phyloP scores from a whole-genome alignment of 2,113 vertebrate species.

The Rhea pennata region DNA sequence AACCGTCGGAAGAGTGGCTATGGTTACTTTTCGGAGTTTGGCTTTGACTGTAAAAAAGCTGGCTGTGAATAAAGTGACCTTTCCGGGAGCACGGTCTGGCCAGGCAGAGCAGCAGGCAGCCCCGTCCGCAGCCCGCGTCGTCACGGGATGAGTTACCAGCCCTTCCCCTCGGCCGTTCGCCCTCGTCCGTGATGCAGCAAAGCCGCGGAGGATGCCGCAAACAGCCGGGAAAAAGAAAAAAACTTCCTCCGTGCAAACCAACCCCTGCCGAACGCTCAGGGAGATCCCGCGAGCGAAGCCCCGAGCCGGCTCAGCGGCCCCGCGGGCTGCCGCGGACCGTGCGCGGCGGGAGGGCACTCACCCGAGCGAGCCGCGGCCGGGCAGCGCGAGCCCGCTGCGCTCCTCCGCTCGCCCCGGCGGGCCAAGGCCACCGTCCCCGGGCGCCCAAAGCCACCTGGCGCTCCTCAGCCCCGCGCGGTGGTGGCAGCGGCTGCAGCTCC shows the following conservation, averaged over 20 bases:
- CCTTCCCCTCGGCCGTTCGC: neutral
- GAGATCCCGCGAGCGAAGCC: neutral
- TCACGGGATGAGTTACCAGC: neutral
- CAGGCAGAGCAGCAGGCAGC: neutral
- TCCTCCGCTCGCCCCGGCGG: neutral
- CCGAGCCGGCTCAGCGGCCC: fast-evolving
- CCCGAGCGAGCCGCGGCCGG: conserved; percentile 35
- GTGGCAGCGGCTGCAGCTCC: conserved; percentile 19
- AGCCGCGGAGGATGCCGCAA: neutral
- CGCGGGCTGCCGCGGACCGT: neutral
- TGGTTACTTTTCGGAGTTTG: conserved; percentile 70
- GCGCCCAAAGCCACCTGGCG: neutral
- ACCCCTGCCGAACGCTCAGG: neutral
- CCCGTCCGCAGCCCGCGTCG: neutral
- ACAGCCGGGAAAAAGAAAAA: neutral
- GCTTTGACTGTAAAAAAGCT: neutral
- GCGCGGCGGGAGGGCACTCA: neutral
- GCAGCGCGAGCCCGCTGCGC: neutral
- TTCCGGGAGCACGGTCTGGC: neutral
- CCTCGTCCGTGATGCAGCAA: neutral
- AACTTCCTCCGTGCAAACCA: neutral
- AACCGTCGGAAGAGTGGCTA: conserved; percentile 62
- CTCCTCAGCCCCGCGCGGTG: neutral
- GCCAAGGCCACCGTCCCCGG: neutral
- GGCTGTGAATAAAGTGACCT: conserved; percentile 11